Base-by-base conservation (phyloP, 1,140 invertebrate genomes). In the Ceratitis capitata region DNA sequence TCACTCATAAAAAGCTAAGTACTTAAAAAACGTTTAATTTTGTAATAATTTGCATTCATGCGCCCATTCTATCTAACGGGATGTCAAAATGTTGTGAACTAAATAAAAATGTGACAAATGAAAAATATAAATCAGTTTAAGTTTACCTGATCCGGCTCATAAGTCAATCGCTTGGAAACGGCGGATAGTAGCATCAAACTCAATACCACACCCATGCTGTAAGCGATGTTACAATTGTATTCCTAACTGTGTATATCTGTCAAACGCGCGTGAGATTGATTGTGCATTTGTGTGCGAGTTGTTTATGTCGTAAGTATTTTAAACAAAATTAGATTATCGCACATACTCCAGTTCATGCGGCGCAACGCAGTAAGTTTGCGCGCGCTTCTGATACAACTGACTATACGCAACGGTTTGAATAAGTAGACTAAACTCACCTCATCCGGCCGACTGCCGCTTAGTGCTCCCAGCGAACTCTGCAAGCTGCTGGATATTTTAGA, bases 401-500 rank as follows among this genome's bases (percentile, higher is more conserved):
- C 35, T 78, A 45, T n/a, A 5, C 16, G 12, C 1, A 78, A 78
- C 39, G 23, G 32, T 12, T 78, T 45, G 26, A n/a, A 78, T 19
- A n/a, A 45, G 16, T 23, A 45, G 10, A 45, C 23, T 78, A 26
- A 78, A 78, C 82, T 83, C 32, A 83, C 82, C 82, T 83, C 82
- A 51, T 83, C 82, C 29, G 42, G 45, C n/a, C 47, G 45, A 16
- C 47, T 45, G 49, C 82, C 49, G 26, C 78, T 82, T 29, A 82
- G 42, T 12, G 23, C 42, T 35, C 61, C 61, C 29, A 78, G 69
- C 23, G 69, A 45, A 32, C 69, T 78, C n/a, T 78, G 69, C 23
- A 83, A 53, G 19, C 82, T 83, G 12, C 26, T 83, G 23, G 82
- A 83, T 35, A 83, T 29, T 83, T 83, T 83, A 32, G 82, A 45